Conservation (phyloP, 2,113 vertebrate genomes). For the Stomatorhinus ivindoensis region DNA sequence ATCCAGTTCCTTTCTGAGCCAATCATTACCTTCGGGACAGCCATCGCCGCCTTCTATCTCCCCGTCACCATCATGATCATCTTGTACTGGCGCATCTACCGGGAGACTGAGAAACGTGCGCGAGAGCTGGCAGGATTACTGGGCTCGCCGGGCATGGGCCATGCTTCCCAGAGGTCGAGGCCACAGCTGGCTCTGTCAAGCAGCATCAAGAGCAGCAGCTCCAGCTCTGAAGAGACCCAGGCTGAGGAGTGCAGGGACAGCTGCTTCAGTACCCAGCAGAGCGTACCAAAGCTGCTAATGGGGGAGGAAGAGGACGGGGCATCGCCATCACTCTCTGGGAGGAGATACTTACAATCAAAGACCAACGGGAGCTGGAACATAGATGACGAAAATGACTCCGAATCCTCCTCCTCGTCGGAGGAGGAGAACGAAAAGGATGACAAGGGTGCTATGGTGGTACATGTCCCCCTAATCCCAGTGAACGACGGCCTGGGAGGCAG, state of each 20-base stretch:
- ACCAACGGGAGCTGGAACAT: constrained; percentile 53
- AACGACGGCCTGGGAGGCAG: constrained; percentile 17
- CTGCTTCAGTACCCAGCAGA: constrained; percentile 24
- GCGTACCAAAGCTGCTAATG: constrained; percentile 21
- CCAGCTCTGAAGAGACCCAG: constrained; percentile 44
- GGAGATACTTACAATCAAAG: constrained; percentile 26
- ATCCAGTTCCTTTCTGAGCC: constrained; percentile 65
- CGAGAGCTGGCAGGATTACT: constrained; percentile 58
- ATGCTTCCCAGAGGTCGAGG: constrained; percentile 11
- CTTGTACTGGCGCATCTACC: constrained; percentile 69
- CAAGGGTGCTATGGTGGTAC: constrained; percentile 34
- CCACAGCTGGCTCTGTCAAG: constrained; percentile 19
- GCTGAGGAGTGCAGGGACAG: constrained; percentile 1
- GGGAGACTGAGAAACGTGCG: constrained; percentile 62
- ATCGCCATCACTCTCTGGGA: background rate
- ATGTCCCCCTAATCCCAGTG: constrained; percentile 49
- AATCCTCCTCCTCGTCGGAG: constrained; percentile 55
- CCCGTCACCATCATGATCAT: constrained; percentile 67
- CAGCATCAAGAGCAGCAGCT: constrained; percentile 53
- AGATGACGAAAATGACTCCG: constrained; percentile 51
- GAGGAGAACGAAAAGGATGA: constrained; percentile 53
- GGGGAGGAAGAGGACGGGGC: constrained; percentile 24
- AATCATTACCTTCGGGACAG: constrained; percentile 64
- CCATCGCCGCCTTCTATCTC: constrained; percentile 70
- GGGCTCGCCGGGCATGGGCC: constrained; percentile 44